A percentile compares a stretch with the other conserved stretches of the same genome.
These are phyloP conservation scores for Sthenelais limicola DNA, from an alignment of 2,888 invertebrate genomes.

Conservation along the genomic window DNA sequence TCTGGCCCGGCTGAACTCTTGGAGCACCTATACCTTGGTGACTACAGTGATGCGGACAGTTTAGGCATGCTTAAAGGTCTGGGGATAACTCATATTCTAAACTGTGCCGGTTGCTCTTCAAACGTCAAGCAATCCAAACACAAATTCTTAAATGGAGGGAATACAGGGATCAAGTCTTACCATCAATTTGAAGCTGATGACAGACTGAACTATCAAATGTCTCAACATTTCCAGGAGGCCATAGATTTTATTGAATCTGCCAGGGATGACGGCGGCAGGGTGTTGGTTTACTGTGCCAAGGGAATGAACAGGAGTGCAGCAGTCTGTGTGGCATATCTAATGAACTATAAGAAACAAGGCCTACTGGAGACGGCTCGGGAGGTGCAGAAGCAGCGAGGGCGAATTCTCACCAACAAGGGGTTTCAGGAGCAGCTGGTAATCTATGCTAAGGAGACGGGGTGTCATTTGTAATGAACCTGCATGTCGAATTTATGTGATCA, in stretches of 20 bases:
- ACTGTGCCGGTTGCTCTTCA: slow-evolving; percentile 31
- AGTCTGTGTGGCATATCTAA: slow-evolving; percentile 50
- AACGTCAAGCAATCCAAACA: background rate
- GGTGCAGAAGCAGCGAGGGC: slow-evolving; percentile 43
- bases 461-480: background rate
- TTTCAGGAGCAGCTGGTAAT: slow-evolving; percentile 48
- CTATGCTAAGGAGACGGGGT: slow-evolving; percentile 45
- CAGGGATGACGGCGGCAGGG: slow-evolving; percentile 43
- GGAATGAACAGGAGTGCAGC: slow-evolving; percentile 52
- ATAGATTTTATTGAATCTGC: slow-evolving; percentile 13
- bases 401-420: slow-evolving; percentile 50
- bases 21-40: slow-evolving; percentile 17
- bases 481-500: too few relatives aligned
- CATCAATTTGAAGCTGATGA: slow-evolving; percentile 28
- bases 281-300: slow-evolving; percentile 52
- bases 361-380: slow-evolving; percentile 45
- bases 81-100: slow-evolving; percentile 36
- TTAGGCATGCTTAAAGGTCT: slow-evolving; percentile 29
- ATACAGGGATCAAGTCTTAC: slow-evolving; percentile 27
- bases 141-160: slow-evolving; percentile 14
- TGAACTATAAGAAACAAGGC: slow-evolving; percentile 41
- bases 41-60: slow-evolving; percentile 39
- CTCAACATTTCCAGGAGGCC: slow-evolving; percentile 34
- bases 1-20: slow-evolving; percentile 4
- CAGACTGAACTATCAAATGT: slow-evolving; percentile 7